Conservation (phyloP, 2,797 vertebrate species). For the Hydrocynus forskahlii region DNA sequence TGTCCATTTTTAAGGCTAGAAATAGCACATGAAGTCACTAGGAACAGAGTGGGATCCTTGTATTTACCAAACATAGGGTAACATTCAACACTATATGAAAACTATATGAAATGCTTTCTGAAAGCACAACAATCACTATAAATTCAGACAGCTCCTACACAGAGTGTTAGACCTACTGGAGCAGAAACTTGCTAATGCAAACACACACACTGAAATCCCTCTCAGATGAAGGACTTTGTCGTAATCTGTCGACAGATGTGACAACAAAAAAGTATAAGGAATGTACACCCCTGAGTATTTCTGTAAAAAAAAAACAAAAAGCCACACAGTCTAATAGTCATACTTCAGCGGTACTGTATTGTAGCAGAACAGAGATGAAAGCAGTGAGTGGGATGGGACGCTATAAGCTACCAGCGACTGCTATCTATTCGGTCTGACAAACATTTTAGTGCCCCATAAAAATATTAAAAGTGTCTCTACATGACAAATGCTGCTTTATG, state of each 20-base stretch:
- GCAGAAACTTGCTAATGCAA: slow-evolving; percentile 21
- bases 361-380: slow-evolving; percentile 2
- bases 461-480: not conserved
- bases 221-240: slow-evolving; percentile 26
- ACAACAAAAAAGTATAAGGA: slow-evolving; percentile 8
- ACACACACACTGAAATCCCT: slow-evolving; percentile 19
- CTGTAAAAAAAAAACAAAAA: not conserved
- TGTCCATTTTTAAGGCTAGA: not conserved
- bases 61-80: not conserved
- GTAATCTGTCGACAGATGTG: slow-evolving; percentile 32
- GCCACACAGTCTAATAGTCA: not conserved
- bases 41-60: not conserved
- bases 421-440: not conserved
- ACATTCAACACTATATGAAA: slow-evolving; percentile 10
- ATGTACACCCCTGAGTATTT: slow-evolving; percentile 29
- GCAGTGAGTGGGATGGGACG: not conserved
- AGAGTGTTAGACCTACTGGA: slow-evolving; percentile 2
- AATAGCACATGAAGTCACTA: slow-evolving; percentile 1
- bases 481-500: not conserved
- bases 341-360: not conserved
- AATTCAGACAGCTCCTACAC: slow-evolving; percentile 14
- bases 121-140: slow-evolving; percentile 8
- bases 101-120: not conserved
- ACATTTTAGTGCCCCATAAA: not conserved
- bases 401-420: not conserved